Evolutionary conservation across 2,113 vertebrate genomes (phyloP).

Genomic region (Nyctibius bracteatus): DNA sequence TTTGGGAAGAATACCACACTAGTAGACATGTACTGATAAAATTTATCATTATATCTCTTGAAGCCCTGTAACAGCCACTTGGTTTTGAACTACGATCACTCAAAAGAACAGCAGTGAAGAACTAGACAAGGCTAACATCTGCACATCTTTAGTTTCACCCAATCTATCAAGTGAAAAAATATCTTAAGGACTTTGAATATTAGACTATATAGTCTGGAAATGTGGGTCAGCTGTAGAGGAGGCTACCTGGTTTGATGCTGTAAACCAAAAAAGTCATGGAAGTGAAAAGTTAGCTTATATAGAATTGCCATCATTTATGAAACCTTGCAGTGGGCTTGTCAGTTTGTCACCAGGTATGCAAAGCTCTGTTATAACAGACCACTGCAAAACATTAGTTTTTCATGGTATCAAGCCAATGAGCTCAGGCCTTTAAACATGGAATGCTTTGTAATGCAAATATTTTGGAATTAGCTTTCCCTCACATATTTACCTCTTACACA

Average conservation of each 20-base stretch:
- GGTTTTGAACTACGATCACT: background rate
- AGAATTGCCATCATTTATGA: background rate
- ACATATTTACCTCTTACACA: background rate
- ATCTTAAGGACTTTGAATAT: background rate
- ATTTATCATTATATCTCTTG: background rate
- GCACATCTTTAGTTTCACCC: background rate
- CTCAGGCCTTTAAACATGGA: background rate
- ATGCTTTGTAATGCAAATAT: background rate
- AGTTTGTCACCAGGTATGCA: background rate
- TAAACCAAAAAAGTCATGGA: background rate
- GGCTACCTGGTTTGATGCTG: background rate
- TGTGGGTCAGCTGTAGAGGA: background rate
- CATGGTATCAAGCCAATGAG: background rate
- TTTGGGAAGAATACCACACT: background rate
- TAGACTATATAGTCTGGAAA: background rate
- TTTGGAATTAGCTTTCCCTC: background rate
- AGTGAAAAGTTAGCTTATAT: background rate
- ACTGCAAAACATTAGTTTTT: background rate
- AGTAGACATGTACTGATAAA: background rate
- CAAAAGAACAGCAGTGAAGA: background rate
- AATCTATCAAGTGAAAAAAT: background rate
- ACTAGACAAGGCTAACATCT: background rate
- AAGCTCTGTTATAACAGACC: background rate
- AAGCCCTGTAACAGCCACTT: background rate
- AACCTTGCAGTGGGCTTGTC: background rate